These are phyloP conservation scores for Pyrrhura leucotis DNA, from an alignment of 2,797 vertebrate genomes.

Conservation along the genomic window DNA sequence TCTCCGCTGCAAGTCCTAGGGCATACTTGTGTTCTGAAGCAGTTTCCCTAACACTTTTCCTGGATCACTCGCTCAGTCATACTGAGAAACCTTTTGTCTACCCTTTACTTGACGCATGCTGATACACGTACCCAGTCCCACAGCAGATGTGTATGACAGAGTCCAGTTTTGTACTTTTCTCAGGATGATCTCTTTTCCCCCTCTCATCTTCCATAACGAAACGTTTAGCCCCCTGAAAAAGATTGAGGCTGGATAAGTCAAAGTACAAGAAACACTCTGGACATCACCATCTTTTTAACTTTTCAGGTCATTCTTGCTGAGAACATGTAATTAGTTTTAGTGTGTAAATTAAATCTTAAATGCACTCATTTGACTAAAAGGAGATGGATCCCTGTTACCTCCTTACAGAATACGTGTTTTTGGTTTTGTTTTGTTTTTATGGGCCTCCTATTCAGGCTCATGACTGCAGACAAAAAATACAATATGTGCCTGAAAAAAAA, in stretches of 20 bases:
- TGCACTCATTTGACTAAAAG: constrained; percentile 75
- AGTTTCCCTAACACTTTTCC: neutral
- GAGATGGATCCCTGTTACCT: constrained; percentile 77
- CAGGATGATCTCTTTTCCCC: constrained; percentile 33
- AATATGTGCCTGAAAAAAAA: constrained; percentile 88
- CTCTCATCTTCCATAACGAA: neutral
- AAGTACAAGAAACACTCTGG: constrained; percentile 32
- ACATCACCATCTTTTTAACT: constrained; percentile 60
- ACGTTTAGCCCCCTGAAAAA: constrained; percentile 23
- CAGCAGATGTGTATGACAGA: neutral
- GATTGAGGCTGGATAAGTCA: constrained; percentile 48
- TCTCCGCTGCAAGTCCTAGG: constrained; percentile 30
- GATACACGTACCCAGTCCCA: neutral
- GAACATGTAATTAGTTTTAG: constrained; percentile 67
- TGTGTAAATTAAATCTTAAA: constrained; percentile 74
- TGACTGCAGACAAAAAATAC: constrained; percentile 80
- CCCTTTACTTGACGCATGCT: neutral
- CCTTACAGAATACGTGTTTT: constrained; percentile 68
- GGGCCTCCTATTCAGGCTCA: constrained; percentile 78
- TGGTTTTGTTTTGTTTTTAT: constrained; percentile 59
- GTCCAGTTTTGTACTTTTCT: constrained; percentile 41
- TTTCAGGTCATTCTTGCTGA: constrained; percentile 53
- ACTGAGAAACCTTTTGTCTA: neutral
- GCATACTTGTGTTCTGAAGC: constrained; percentile 8
- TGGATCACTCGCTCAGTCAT: neutral